phyloP scores from a whole-genome alignment of 2,797 vertebrate species.

The Thamnophis elegans region DNA sequence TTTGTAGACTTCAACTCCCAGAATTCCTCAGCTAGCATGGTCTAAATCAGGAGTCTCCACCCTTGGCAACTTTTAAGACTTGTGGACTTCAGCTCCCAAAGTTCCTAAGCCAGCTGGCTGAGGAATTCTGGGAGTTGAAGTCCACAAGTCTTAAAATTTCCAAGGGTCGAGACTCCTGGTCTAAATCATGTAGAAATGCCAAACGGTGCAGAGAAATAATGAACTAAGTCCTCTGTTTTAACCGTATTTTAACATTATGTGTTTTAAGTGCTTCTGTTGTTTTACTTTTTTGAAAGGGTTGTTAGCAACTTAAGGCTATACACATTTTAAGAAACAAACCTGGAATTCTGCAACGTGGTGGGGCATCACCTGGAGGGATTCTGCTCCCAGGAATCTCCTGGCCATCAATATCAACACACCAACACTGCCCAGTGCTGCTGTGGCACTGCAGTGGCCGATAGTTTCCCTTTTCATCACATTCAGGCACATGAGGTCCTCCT shows the following conservation, averaged over 20 bases:
- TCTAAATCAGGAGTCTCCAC: too few relatives aligned
- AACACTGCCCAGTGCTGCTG: constrained; percentile 80
- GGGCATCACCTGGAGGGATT: constrained; percentile 69
- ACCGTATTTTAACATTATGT: background rate
- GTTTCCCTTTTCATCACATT: constrained; percentile 70
- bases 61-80: too few relatives aligned
- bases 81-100: too few relatives aligned
- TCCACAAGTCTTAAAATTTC: too few relatives aligned
- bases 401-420: constrained; percentile 81
- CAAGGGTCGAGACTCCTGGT: too few relatives aligned
- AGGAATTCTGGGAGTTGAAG: too few relatives aligned
- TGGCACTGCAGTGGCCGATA: constrained; percentile 83
- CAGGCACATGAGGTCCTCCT: constrained; percentile 55
- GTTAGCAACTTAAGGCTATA: background rate
- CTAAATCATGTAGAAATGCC: background rate
- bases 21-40: background rate
- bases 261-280: background rate
- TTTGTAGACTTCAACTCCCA: background rate
- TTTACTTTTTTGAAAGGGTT: background rate
- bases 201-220: background rate
- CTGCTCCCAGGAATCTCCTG: constrained; percentile 78
- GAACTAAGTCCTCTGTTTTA: background rate
- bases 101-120: too few relatives aligned
- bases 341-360: constrained; percentile 69
- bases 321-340: constrained; percentile 62